Percentiles rank a stretch among this genome's conserved stretches.
Conservation (phyloP, 2,888 invertebrate genomes). For the Molorchus minor region DNA sequence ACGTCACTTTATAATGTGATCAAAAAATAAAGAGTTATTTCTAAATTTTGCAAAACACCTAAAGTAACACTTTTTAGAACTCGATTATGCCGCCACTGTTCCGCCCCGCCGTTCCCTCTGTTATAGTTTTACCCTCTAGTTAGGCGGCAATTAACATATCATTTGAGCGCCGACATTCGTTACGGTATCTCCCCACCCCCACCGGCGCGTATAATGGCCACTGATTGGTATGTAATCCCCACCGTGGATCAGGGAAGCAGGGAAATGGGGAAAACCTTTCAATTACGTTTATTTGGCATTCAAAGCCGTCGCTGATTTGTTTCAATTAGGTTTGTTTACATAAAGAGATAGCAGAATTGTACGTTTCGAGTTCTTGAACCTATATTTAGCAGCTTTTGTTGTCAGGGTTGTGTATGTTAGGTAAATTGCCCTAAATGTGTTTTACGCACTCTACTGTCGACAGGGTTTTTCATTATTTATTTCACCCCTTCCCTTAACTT, state of each 20-base stretch:
- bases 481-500: no score
- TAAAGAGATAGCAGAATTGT: conserved; percentile 9
- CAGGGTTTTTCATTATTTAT: no score
- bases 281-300: conserved; percentile 54
- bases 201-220: conserved; percentile 55
- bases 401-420: no score
- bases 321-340: conserved; percentile 21
- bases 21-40: no score
- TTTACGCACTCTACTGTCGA: no score
- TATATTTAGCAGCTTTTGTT: conserved; percentile 3
- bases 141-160: conserved; percentile 60
- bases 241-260: conserved; percentile 28
- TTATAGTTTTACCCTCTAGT: conserved; percentile 57
- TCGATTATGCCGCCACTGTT: conserved; percentile 36
- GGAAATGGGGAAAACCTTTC: conserved; percentile 49
- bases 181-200: conserved; percentile 52
- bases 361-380: conserved; percentile 1
- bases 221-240: conserved; percentile 54
- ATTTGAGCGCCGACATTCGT: conserved; percentile 58
- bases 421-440: no score
- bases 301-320: conserved; percentile 25
- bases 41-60: no score
- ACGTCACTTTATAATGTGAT: no score
- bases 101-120: conserved; percentile 18
- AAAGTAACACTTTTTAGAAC: no score